Percentiles rank a stretch among this genome's conserved stretches.
phyloP scores from a whole-genome alignment of 2,113 vertebrate species.

The Chaetodon auriga region DNA sequence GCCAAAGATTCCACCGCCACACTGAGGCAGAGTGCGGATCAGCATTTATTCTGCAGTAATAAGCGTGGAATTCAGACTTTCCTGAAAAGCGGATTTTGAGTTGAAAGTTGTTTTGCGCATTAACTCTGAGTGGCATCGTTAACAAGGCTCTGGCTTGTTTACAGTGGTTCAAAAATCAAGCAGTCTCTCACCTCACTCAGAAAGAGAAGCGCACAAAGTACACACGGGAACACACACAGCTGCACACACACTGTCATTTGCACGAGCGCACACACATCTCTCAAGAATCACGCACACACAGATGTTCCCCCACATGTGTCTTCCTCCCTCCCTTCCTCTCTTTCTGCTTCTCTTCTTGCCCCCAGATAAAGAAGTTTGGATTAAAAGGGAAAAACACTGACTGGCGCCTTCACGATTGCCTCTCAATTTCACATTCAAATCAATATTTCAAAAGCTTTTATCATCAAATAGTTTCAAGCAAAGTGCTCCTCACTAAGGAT shows the following conservation, averaged over 20 bases:
- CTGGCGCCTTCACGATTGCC: conserved; percentile 57
- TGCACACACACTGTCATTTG: neutral
- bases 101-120: conserved; percentile 70
- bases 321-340: neutral
- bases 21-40: conserved; percentile 48
- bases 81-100: conserved; percentile 71
- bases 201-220: neutral
- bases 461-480: conserved; percentile 73
- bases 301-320: conserved; percentile 26
- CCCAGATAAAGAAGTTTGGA: conserved; percentile 57
- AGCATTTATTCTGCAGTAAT: conserved; percentile 71
- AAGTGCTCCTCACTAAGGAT: conserved; percentile 59
- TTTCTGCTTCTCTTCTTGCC: conserved; percentile 25
- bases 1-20: conserved; percentile 42
- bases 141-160: conserved; percentile 71
- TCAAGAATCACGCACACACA: conserved; percentile 15
- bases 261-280: neutral
- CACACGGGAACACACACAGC: neutral
- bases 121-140: conserved; percentile 69
- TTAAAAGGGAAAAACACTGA: conserved; percentile 69
- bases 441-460: conserved; percentile 77
- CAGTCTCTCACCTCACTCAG: conserved; percentile 50
- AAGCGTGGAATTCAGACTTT: conserved; percentile 72
- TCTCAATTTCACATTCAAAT: conserved; percentile 78
- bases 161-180: conserved; percentile 59